phyloP scores from a whole-genome alignment of 2,113 vertebrate species.

The Pseudois nayaur region DNA sequence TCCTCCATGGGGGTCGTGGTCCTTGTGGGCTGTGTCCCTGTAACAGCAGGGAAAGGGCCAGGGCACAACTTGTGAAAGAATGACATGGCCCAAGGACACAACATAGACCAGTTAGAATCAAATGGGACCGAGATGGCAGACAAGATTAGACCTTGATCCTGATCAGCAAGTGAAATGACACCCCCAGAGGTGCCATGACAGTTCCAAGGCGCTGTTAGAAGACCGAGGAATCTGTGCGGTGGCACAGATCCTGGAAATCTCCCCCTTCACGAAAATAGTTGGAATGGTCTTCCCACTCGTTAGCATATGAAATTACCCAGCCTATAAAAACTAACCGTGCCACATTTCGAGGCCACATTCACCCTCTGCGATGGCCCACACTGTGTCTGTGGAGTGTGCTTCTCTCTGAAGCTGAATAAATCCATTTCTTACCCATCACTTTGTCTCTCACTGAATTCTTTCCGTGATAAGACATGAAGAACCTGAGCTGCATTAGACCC shows the following conservation, averaged over 20 bases:
- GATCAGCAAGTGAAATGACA: not conserved
- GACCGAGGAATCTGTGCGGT: not conserved
- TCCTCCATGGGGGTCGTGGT: too few relatives aligned
- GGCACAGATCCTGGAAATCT: not conserved
- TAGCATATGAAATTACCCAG: not conserved
- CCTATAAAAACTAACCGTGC: not conserved
- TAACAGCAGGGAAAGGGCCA: not conserved
- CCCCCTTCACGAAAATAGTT: fast-evolving
- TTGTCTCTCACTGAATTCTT: not conserved
- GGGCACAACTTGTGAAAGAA: not conserved
- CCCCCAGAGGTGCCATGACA: not conserved
- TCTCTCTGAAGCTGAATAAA: not conserved
- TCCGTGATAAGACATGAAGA: not conserved
- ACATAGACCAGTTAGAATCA: not conserved
- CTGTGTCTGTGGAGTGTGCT: not conserved
- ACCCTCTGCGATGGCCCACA: not conserved
- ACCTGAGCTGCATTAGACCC: not conserved
- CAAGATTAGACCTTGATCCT: not conserved
- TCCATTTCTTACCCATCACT: not conserved
- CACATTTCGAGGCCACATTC: not conserved
- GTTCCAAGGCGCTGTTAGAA: not conserved
- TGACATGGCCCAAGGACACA: not conserved
- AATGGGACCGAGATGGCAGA: not conserved
- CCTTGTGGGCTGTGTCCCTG: not conserved
- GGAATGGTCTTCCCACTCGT: not conserved